Evolutionary conservation across 2,113 vertebrate genomes (phyloP).

Genomic region (Dipodomys stephensi): DNA sequence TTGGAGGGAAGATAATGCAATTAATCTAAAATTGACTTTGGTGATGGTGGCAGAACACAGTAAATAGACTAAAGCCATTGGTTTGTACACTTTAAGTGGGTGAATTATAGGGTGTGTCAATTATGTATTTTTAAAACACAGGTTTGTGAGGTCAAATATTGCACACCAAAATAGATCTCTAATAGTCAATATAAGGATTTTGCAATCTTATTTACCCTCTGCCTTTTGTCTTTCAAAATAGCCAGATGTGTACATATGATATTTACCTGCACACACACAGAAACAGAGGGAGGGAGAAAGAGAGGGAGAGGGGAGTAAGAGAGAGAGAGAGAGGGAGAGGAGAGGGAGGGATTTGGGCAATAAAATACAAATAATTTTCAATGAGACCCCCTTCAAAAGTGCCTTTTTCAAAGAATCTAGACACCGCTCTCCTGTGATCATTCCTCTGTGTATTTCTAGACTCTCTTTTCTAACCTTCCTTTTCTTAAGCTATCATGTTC

Average conservation of each 20-base stretch:
- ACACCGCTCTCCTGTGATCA: neutral
- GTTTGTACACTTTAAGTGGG: slow-evolving; percentile 9
- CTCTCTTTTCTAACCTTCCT: slow-evolving; percentile 18
- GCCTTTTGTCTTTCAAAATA: slow-evolving; percentile 3
- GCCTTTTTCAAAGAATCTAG: slow-evolving; percentile 31
- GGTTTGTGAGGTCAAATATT: neutral
- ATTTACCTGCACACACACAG: neutral
- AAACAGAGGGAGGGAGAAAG: no score
- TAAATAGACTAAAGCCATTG: slow-evolving; percentile 37
- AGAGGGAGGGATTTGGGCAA: neutral
- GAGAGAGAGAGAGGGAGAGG: no score
- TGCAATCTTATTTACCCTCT: slow-evolving; percentile 15
- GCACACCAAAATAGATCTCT: neutral
- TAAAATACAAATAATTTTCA: slow-evolving; percentile 46
- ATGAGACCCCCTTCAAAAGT: neutral
- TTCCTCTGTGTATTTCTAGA: neutral
- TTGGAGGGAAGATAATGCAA: neutral
- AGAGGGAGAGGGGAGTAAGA: no score
- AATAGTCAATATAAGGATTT: slow-evolving; percentile 18
- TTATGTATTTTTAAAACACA: neutral
- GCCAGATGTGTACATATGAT: neutral
- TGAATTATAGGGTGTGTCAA: neutral
- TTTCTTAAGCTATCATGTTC: neutral
- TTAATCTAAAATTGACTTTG: slow-evolving; percentile 49
- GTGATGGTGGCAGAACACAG: neutral